These are phyloP conservation scores for Pitta sordida DNA, from an alignment of 2,113 vertebrate species.

Conservation along the genomic window DNA sequence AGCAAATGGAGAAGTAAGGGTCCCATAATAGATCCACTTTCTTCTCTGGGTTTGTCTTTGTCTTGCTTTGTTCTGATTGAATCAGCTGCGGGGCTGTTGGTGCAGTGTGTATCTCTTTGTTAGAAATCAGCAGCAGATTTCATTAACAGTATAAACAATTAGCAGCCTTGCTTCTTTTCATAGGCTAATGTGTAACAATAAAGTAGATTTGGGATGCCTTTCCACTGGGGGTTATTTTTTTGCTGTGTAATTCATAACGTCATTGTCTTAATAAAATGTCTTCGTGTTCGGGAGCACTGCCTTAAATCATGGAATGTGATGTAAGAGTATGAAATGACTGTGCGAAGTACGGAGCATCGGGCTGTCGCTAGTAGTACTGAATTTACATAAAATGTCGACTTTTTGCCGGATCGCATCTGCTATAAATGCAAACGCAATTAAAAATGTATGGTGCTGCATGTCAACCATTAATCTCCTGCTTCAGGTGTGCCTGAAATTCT, in stretches of 20 bases:
- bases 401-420: background rate
- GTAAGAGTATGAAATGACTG: constrained; percentile 33
- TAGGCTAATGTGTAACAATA: background rate
- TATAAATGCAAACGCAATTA: background rate
- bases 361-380: background rate
- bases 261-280: constrained; percentile 54
- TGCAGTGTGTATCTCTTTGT: constrained; percentile 60
- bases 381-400: constrained; percentile 36
- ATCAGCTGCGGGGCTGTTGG: constrained; percentile 34
- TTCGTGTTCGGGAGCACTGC: background rate
- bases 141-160: background rate
- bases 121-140: constrained; percentile 27
- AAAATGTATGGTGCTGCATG: background rate
- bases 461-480: background rate
- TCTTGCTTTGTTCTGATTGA: constrained; percentile 50
- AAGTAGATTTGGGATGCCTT: background rate
- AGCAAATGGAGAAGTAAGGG: constrained; percentile 7
- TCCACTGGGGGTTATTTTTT: background rate
- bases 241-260: constrained; percentile 47
- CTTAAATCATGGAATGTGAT: constrained; percentile 41
- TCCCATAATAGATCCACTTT: constrained; percentile 24
- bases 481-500: background rate
- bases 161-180: background rate
- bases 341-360: background rate
- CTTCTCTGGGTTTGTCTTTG: constrained; percentile 35